phyloP scores from a whole-genome alignment of 2,113 vertebrate species.

The Diglossa brunneiventris region DNA sequence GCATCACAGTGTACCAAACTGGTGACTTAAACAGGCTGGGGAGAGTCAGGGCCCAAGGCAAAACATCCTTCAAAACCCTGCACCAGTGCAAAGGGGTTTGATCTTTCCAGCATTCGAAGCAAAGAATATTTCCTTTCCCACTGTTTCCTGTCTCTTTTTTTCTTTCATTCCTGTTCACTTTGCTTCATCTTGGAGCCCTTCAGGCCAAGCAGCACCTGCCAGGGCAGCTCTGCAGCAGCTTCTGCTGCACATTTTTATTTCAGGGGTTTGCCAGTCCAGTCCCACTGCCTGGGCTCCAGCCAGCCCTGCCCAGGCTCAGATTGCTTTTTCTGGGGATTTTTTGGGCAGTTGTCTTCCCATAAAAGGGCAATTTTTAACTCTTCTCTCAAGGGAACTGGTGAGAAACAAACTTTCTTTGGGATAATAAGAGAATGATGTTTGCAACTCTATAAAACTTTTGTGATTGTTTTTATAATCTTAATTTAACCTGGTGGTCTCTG shows the following conservation, averaged over 20 bases:
- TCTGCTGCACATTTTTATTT: not conserved
- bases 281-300: not conserved
- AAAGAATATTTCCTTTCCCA: not conserved
- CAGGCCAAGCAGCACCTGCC: not conserved
- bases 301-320: not conserved
- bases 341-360: not conserved
- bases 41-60: not conserved
- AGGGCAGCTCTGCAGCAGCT: not conserved
- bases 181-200: not conserved
- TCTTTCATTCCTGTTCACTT: not conserved
- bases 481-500: not conserved
- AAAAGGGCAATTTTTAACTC: conserved; percentile 2
- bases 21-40: not conserved
- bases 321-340: not conserved
- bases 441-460: not conserved
- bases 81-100: not conserved
- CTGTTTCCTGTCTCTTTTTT: not conserved
- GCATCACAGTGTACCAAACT: not conserved
- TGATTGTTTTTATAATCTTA: not conserved
- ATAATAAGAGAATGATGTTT: not conserved
- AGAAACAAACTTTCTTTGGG: not conserved
- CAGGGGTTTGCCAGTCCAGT: not conserved
- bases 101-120: not conserved
- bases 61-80: not conserved
- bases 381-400: not conserved